A percentile compares a stretch with the other conserved stretches of the same genome.
phyloP scores from a whole-genome alignment of 2,797 vertebrate species.

The Catamblyrhynchus diadema region DNA sequence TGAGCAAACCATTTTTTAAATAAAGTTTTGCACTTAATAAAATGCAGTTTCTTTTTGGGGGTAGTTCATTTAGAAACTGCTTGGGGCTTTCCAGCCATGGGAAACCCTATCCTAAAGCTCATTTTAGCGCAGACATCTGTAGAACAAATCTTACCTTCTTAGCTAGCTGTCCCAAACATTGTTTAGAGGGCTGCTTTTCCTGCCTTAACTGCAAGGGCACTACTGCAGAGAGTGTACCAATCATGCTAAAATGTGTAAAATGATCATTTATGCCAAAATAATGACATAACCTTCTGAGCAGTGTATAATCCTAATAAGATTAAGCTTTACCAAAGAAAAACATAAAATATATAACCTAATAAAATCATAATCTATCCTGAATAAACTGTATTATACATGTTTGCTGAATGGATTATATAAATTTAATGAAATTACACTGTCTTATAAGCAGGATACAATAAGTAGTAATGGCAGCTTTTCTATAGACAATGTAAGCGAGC shows the following conservation, averaged over 20 bases:
- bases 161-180: conserved; percentile 3
- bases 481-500: not conserved
- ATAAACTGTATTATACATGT: conserved; percentile 46
- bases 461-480: conserved; percentile 59
- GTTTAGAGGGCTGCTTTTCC: conserved; percentile 18
- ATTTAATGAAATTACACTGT: conserved; percentile 58
- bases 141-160: not conserved
- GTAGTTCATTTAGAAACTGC: not conserved
- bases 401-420: conserved; percentile 58
- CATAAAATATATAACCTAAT: conserved; percentile 55
- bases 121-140: conserved; percentile 44
- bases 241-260: conserved; percentile 59
- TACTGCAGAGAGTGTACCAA: not conserved
- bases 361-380: conserved; percentile 49
- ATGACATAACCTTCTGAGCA: conserved; percentile 28
- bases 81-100: conserved; percentile 7
- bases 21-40: not conserved
- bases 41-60: not conserved
- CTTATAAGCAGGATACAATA: conserved; percentile 59
- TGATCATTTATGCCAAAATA: conserved; percentile 54
- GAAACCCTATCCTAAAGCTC: conserved; percentile 44
- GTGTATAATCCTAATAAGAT: conserved; percentile 44
- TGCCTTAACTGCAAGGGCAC: not conserved
- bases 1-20: not conserved
- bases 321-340: conserved; percentile 52